Evolutionary conservation across 2,797 vertebrate genomes (phyloP).

Genomic region (Lepidocolaptes lacrymiger): DNA sequence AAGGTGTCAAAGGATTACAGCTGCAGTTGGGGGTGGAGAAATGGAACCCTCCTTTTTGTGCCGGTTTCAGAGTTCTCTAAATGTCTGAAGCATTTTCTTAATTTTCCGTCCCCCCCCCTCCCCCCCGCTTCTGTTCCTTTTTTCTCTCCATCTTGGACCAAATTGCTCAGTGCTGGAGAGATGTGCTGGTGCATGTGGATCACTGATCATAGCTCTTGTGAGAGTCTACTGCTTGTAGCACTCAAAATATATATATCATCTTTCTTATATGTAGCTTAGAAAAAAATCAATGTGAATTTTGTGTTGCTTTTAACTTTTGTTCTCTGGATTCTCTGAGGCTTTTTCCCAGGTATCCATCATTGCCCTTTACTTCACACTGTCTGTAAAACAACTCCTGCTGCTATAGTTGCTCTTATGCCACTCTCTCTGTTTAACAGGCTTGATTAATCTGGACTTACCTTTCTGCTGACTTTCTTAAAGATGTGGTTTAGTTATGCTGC

Average conservation of each 20-base stretch:
- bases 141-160: neutral
- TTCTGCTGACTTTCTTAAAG: slow-evolving; percentile 17
- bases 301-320: slow-evolving; percentile 17
- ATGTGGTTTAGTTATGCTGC: neutral
- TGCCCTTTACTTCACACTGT: neutral
- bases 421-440: slow-evolving; percentile 6
- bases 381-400: slow-evolving; percentile 20
- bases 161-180: neutral
- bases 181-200: neutral
- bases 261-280: neutral
- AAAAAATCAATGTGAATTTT: slow-evolving; percentile 19
- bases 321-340: neutral
- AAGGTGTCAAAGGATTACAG: slow-evolving; percentile 11
- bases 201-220: neutral
- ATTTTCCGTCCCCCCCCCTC: no score
- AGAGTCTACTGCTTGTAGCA: neutral
- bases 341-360: neutral
- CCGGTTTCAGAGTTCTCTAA: neutral
- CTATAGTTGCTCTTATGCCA: neutral
- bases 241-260: neutral
- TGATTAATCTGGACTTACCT: slow-evolving; percentile 47
- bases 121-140: no score
- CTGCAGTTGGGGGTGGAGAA: neutral
- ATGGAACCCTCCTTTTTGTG: neutral
- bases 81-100: neutral